A percentile compares a stretch with the other conserved stretches of the same genome.
These are phyloP conservation scores for Paramormyrops hopkinsi DNA, from an alignment of 2,797 vertebrate species.

Conservation along the genomic window DNA sequence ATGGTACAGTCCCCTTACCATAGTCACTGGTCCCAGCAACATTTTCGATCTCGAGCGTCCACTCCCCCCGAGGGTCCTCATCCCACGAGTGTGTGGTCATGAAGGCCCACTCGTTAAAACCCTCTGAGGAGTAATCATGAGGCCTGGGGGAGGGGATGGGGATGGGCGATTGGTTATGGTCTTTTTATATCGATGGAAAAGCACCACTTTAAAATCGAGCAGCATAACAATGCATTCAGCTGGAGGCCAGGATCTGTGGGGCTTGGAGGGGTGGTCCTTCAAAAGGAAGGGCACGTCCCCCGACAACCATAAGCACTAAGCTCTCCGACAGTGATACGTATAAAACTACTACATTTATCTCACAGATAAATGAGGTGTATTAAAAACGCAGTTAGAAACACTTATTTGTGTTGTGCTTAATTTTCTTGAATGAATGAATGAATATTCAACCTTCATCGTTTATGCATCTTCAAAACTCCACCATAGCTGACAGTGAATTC, in stretches of 20 bases:
- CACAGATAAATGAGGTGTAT: neutral
- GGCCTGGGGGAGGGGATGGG: slow-evolving; percentile 58
- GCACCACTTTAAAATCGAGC: neutral
- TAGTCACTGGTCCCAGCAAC: slow-evolving; percentile 62
- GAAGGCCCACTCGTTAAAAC: slow-evolving; percentile 97
- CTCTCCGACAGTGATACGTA: neutral
- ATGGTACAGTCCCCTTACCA: slow-evolving; percentile 45
- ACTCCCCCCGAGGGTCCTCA: slow-evolving; percentile 79
- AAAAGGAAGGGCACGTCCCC: neutral
- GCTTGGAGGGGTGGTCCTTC: neutral
- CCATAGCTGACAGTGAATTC: neutral
- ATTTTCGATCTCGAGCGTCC: slow-evolving; percentile 92
- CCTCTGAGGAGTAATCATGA: slow-evolving; percentile 90
- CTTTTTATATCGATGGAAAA: neutral
- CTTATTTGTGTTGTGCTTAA: neutral
- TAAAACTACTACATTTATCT: neutral
- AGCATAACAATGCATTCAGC: neutral
- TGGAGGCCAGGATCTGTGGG: neutral
- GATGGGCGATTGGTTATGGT: neutral
- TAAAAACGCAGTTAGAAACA: neutral
- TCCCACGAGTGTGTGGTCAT: slow-evolving; percentile 99
- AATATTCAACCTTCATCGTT: neutral
- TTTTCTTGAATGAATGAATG: neutral
- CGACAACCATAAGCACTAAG: neutral
- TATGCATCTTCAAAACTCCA: neutral